Evolutionary conservation across 2,797 vertebrate species (phyloP).

Genomic region (Gymnocypris eckloni): DNA sequence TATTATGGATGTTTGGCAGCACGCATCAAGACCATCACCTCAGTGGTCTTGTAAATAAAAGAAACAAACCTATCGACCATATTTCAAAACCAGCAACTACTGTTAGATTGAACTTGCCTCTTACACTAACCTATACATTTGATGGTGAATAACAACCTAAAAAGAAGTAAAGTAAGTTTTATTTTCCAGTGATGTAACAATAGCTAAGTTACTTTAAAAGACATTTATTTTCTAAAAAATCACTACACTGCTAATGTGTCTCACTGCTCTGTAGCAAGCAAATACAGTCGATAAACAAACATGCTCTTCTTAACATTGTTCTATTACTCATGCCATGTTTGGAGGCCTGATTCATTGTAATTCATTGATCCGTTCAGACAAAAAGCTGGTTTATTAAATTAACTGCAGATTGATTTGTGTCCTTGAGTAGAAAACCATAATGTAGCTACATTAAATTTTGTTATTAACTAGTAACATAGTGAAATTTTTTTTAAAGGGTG

Average conservation of each 20-base stretch:
- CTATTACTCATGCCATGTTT: not conserved
- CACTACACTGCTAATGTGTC: not conserved
- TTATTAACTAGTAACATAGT: not conserved
- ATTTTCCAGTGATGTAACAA: slow-evolving; percentile 10
- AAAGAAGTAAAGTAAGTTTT: not conserved
- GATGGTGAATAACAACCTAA: not conserved
- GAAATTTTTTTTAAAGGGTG: not conserved
- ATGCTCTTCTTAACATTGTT: not conserved
- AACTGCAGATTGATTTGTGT: not conserved
- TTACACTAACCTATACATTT: not conserved
- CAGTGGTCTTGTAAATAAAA: slow-evolving; percentile 34
- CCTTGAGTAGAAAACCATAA: not conserved
- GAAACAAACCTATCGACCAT: slow-evolving; percentile 16
- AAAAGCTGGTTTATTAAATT: not conserved
- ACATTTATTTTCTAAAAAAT: not conserved
- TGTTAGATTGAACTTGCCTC: not conserved
- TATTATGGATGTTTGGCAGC: slow-evolving; percentile 50
- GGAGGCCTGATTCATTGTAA: not conserved
- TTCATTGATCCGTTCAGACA: not conserved
- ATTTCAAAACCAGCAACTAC: slow-evolving; percentile 14
- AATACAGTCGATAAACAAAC: not conserved
- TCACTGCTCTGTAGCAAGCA: not conserved
- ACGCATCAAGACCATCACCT: slow-evolving; percentile 39
- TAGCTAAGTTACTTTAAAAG: not conserved
- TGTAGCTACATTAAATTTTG: not conserved